Percentiles rank a stretch among this genome's conserved stretches.
Evolutionary conservation across 2,888 invertebrate species (phyloP).

Genomic region (Ischnus inquisitorius): DNA sequence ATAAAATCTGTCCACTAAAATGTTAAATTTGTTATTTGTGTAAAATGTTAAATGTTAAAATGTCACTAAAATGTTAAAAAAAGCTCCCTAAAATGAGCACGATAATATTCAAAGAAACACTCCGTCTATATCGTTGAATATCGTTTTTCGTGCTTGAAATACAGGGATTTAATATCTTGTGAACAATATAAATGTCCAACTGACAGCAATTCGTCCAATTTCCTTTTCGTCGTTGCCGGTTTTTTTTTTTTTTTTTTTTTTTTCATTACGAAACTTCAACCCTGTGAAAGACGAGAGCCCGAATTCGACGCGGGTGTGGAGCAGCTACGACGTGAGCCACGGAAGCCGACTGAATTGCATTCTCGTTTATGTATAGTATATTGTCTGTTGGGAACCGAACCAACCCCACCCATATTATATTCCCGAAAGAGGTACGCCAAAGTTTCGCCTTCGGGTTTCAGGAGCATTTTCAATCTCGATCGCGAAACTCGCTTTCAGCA

Average conservation of each 20-base stretch:
- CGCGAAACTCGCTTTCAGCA: neutral
- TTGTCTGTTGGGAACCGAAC: neutral
- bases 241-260: neutral
- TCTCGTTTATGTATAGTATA: neutral
- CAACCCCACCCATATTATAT: neutral
- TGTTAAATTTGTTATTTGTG: no score
- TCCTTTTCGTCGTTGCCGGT: neutral
- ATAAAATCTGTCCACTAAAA: no score
- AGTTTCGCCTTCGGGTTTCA: neutral
- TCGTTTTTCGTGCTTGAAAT: no score
- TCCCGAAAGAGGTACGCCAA: neutral
- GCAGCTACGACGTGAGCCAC: neutral
- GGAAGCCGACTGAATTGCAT: slow-evolving; percentile 29
- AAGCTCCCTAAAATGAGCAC: no score
- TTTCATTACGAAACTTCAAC: slow-evolving; percentile 3
- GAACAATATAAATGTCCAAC: neutral
- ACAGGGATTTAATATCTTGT: neutral
- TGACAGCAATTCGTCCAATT: neutral
- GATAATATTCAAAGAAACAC: no score
- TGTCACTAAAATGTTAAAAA: no score
- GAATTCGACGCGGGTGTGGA: neutral
- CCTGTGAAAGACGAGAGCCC: slow-evolving; percentile 2
- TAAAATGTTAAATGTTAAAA: no score
- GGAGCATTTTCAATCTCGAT: slow-evolving; percentile 10
- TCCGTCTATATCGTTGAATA: no score